Base-by-base conservation (phyloP, 2,113 vertebrate genomes). In the Empidonax alnorum region DNA sequence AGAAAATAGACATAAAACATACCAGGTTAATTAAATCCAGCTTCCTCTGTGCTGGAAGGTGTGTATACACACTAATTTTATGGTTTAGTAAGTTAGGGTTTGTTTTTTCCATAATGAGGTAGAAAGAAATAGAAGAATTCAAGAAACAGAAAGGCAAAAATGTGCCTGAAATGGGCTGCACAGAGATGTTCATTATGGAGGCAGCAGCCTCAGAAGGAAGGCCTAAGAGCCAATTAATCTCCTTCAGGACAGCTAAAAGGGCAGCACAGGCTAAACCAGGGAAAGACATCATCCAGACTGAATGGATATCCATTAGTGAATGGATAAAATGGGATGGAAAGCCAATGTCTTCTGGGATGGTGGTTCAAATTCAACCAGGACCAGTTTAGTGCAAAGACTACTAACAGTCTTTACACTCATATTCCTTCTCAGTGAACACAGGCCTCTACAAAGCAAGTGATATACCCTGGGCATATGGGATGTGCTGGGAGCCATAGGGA, bases 241-340 rank as follows among this genome's bases (percentile, higher is more conserved):
- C 44, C 23, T 85, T 56, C 41, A 33, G 49, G 49, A 82, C 22
- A 84, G 82, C 59, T 31, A 62, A 61, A 87, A 77, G 71, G 58
- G 46, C 59, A 95, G 46, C 18, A 53, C 17, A 69, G 53, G 62
- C 66, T 96, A 47, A 85, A 79, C 11, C 2, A 6, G 23, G 27
- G 12, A 74, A 86, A 62, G 23, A 5, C 25, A 42, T 59, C 42
- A 63, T 28, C 79, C 42, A 25, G 30, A 76, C 8, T 82, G 72
- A 78, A 92, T 21, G 22, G 27, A 65, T 33, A 80, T n/a, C 49
- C 49, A 27, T 85, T 41, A 75, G 49, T 47, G 37, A 41, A 14
- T 41, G 53, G 42, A 90, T 42, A 41, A 84, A 85, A 73, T 13
- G 23, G 24, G 71, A 88, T 63, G 90, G 50, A 86, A 95, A 90